Percentiles rank a stretch among this genome's conserved stretches.
Conservation (phyloP, 2,113 vertebrate species). For the Tachycineta bicolor region DNA sequence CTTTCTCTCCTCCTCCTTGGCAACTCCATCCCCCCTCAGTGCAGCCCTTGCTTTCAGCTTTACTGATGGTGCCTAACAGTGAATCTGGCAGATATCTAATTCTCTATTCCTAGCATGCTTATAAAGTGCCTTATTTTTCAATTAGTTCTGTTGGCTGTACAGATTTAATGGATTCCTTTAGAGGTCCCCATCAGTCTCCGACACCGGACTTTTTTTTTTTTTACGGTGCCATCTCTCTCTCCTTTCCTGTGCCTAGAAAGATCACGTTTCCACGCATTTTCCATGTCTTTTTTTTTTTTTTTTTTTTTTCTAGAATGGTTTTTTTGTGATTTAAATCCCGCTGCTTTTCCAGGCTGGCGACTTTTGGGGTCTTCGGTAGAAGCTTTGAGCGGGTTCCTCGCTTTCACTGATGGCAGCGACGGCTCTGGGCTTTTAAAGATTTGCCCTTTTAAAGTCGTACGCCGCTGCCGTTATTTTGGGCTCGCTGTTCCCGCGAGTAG, state of each 20-base stretch:
- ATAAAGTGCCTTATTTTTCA: background rate
- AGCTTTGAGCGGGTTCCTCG: accelerated
- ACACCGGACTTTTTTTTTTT: background rate
- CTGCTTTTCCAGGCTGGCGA: background rate
- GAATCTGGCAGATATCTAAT: background rate
- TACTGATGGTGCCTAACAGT: background rate
- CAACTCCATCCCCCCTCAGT: background rate
- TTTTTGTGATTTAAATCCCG: background rate
- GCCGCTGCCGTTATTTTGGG: background rate
- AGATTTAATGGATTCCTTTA: background rate
- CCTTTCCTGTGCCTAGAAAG: background rate
- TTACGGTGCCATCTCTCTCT: background rate
- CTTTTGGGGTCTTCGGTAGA: background rate
- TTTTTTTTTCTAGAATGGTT: background rate
- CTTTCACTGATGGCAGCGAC: background rate
- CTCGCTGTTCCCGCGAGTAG: background rate
- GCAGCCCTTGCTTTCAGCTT: background rate
- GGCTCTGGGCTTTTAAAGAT: background rate
- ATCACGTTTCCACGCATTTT: background rate
- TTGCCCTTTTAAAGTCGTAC: background rate
- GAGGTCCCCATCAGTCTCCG: background rate
- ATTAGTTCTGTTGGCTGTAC: background rate
- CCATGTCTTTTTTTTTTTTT: background rate
- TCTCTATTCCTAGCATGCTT: background rate
- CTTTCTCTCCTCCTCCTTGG: background rate